Evolutionary conservation across 1,140 invertebrate species (phyloP).

Genomic region (Metaphire vulgaris): DNA sequence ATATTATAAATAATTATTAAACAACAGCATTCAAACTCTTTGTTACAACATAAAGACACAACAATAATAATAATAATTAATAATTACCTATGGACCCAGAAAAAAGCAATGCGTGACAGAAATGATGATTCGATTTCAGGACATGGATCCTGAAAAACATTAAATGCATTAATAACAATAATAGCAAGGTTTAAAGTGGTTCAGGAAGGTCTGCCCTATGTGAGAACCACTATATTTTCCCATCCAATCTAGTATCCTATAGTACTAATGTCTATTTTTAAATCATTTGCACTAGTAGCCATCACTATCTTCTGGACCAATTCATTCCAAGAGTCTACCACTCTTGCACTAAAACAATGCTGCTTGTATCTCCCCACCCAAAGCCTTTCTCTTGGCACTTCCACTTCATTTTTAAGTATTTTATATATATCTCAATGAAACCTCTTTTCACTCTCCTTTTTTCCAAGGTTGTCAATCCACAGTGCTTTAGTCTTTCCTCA

Average conservation of each 20-base stretch:
- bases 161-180: background rate
- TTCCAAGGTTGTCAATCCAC: no score
- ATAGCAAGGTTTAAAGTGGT: background rate
- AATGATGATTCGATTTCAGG: background rate
- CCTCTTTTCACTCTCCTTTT: no score
- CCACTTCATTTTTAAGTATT: no score
- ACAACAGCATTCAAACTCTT: background rate
- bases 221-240: no score
- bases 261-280: background rate
- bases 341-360: no score
- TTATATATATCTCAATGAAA: no score
- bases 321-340: no score
- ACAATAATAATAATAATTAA: background rate
- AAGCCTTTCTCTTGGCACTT: no score
- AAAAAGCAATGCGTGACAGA: background rate
- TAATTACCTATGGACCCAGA: background rate
- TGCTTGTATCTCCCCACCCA: no score
- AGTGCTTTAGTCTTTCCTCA: no score
- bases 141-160: background rate
- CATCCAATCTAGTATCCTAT: no score
- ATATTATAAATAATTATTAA: background rate
- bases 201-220: no score
- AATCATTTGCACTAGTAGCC: background rate
- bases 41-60: background rate
- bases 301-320: background rate